Conservation (phyloP, 2,113 vertebrate species). For the Ictalurus furcatus region DNA sequence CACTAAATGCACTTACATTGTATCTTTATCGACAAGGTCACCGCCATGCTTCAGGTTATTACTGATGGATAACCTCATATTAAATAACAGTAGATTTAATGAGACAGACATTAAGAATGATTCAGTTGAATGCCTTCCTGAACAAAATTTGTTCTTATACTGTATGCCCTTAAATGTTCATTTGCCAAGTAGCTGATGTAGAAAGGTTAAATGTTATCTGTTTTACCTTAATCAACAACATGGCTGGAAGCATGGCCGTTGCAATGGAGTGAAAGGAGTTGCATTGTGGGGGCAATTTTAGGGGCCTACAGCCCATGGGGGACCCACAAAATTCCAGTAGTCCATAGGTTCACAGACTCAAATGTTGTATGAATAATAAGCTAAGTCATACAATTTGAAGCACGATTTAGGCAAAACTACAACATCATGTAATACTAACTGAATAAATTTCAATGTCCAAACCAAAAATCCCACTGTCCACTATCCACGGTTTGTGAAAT, state of each 20-base stretch:
- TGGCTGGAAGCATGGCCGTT: neutral
- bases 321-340: neutral
- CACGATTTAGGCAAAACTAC: neutral
- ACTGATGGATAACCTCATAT: slow-evolving; percentile 1
- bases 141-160: neutral
- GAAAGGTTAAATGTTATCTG: neutral
- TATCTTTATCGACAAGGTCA: neutral
- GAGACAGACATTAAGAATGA: neutral
- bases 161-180: neutral
- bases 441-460: neutral
- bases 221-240: neutral
- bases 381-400: neutral
- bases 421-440: neutral
- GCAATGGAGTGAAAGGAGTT: neutral
- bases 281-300: neutral
- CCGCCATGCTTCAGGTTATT: neutral
- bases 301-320: neutral
- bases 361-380: neutral
- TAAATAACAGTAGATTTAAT: neutral
- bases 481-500: neutral
- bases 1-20: neutral
- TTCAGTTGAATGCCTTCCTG: neutral
- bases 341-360: neutral
- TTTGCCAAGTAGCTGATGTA: neutral
- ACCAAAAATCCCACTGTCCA: neutral